Percentiles rank a stretch among this genome's conserved stretches.
Conservation (phyloP, 2,113 vertebrate species). For the Prinia subflava region DNA sequence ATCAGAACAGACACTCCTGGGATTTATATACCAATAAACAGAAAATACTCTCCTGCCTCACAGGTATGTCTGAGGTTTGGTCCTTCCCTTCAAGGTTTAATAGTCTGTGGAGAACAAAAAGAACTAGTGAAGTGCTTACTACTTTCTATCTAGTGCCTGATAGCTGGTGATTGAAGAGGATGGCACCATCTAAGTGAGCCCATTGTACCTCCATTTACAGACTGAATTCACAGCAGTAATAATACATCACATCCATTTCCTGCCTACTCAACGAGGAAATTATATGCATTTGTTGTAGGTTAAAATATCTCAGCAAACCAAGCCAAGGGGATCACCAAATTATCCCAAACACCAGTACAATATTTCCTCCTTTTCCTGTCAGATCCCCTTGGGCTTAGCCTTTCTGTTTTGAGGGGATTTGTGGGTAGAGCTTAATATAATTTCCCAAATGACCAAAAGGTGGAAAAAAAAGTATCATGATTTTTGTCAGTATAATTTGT, state of each 20-base stretch:
- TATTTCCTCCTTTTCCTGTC: background rate
- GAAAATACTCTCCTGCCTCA: background rate
- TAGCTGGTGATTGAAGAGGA: background rate
- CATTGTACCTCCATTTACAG: background rate
- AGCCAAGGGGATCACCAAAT: background rate
- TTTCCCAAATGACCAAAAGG: background rate
- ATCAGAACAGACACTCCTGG: background rate
- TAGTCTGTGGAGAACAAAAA: background rate
- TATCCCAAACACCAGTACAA: background rate
- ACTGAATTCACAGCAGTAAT: background rate
- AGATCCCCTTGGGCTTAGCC: background rate
- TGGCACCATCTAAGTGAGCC: background rate
- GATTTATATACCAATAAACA: background rate
- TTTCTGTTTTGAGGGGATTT: background rate
- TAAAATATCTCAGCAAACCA: background rate
- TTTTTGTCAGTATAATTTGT: background rate
- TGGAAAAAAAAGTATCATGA: fast-evolving
- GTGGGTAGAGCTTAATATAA: background rate
- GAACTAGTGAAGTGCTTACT: background rate
- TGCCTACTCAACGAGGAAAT: background rate
- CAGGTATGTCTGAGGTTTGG: background rate
- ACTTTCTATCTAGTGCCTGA: background rate
- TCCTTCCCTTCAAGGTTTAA: background rate
- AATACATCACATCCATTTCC: background rate
- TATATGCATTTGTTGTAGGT: background rate